A percentile compares a stretch with the other conserved stretches of the same genome.
These are phyloP conservation scores for Nothura maculosa DNA, from an alignment of 2,797 vertebrate species.

Conservation along the genomic window DNA sequence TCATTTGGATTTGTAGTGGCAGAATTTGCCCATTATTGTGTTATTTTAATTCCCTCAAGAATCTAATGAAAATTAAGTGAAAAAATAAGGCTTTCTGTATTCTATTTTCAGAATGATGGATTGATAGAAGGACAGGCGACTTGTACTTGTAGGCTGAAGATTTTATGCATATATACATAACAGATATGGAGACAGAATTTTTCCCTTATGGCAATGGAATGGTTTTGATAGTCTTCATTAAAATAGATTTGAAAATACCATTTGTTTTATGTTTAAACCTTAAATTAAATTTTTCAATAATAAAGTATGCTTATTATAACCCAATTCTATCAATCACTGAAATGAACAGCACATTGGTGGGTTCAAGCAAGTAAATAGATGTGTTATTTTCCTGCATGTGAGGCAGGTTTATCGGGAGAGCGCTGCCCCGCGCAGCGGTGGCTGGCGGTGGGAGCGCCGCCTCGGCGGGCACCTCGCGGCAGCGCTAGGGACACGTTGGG, in stretches of 20 bases:
- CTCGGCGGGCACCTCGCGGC: neutral
- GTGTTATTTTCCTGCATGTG: constrained; percentile 64
- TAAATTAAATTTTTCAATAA: constrained; percentile 78
- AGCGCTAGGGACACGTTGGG: neutral
- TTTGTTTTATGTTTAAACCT: constrained; percentile 78
- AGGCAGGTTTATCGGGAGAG: constrained; percentile 55
- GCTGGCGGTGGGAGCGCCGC: constrained; percentile 22
- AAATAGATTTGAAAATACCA: constrained; percentile 75
- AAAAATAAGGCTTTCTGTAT: constrained; percentile 75
- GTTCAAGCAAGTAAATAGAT: constrained; percentile 75
- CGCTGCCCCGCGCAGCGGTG: constrained; percentile 35
- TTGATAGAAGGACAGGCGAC: constrained; percentile 72
- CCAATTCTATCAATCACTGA: constrained; percentile 75
- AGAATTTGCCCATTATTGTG: constrained; percentile 73
- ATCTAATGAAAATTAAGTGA: constrained; percentile 78
- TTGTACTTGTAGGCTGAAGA: constrained; percentile 70
- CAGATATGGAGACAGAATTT: constrained; percentile 73
- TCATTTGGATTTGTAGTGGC: constrained; percentile 72
- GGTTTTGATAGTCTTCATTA: constrained; percentile 75
- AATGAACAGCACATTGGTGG: constrained; percentile 73
- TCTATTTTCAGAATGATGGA: constrained; percentile 72
- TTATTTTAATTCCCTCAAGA: constrained; percentile 76
- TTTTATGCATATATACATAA: constrained; percentile 73
- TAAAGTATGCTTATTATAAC: constrained; percentile 78
- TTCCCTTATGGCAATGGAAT: constrained; percentile 73